Base-by-base conservation (phyloP, 2,113 vertebrate species). In the Oophaga pumilio region DNA sequence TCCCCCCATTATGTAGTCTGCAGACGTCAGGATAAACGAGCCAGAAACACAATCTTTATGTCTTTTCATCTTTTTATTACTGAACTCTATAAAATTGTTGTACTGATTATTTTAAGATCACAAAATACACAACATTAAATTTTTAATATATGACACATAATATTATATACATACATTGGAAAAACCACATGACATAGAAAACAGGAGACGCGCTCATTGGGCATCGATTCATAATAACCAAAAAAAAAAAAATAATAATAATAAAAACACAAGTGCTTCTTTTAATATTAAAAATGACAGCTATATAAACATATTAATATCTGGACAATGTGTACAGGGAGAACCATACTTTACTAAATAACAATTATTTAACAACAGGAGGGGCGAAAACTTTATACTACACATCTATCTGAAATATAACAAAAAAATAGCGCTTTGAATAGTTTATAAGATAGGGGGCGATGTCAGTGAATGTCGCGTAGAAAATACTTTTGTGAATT, bases 341-440 rank as follows among this genome's bases (percentile, higher is more conserved):
- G 95, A 95, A 96, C 93, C 96, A 96, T 96, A 96, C 94, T 94
- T 97, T 97, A 95, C 97, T 98, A 97, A 97, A 97, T 96, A 97
- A 97, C 96, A 97, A 95, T 97, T 98, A 99, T 98, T 97, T 98
- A 97, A 96, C 97, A 97, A 95, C 96, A 94, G 95, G 57, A 64
- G 56, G 56, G 62, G 76, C 64, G 14, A 82, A 92, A 94, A 93
- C 95, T 95, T 97, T 96, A 94, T 95, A 96, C 97, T 98, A 97
- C 96, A 98, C 96, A 96, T 97, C 97, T 97, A 98, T 97, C 96
- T 96, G 96, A 96, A 97, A 97, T 97, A 97, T 96, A 97, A 98
- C 97, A 98, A 97, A 99, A 99, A 98, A 99, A 98, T 97, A 97
- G 95, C 93, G 97, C 96, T 97, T 97, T 96, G 96, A 96, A 98